Base-by-base conservation (phyloP, 2,113 vertebrate species). In the Nettapus auritus region DNA sequence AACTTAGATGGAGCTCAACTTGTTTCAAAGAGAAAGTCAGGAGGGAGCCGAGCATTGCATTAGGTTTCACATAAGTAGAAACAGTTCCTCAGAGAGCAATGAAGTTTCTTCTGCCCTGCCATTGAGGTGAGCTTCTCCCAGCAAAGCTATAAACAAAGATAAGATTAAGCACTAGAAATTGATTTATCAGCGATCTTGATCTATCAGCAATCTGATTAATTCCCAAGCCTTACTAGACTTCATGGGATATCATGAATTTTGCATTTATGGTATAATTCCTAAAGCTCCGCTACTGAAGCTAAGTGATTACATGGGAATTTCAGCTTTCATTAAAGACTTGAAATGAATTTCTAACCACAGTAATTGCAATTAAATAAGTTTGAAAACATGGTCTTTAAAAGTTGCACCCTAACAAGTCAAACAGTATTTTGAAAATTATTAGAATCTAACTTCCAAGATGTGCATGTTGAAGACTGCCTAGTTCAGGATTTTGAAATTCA, bases 211-310 rank as follows among this genome's bases (percentile, higher is more conserved):
- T 79, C 33, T 4, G 33, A 22, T 20, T 38, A 68, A 74, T 14
- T 52, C 68, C 55, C 33, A 74, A 57, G 9, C 16, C 21, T 77
- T 55, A 17, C 56, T 36, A 68, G 60, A 40, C 74, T 82, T 60
- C 9, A 12, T 19, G 68, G 17, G 7, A 11, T 13, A 12, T 11
- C 0, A 0, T 1, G 18, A 52, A 4, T 38, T 59, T 25, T 55
- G 62, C 31, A 8, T 36, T 67, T 46, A 20, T 2, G 0, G n/a
- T 28, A 1, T 57, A 34, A 12, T 29, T 64, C 66, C 36, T n/a
- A 60, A 69, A 69, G 34, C 18, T 23, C 16, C 2, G 31, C 42
- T 71, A 38, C 38, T 7, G 53, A 6, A 89, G 63, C 42, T 19
- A 44, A 86, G 57, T 9, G 67, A 80, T 66, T 48, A 52, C 68